Evolutionary conservation across 2,888 invertebrate species (phyloP).

Genomic region (Tortricodes alternella): DNA sequence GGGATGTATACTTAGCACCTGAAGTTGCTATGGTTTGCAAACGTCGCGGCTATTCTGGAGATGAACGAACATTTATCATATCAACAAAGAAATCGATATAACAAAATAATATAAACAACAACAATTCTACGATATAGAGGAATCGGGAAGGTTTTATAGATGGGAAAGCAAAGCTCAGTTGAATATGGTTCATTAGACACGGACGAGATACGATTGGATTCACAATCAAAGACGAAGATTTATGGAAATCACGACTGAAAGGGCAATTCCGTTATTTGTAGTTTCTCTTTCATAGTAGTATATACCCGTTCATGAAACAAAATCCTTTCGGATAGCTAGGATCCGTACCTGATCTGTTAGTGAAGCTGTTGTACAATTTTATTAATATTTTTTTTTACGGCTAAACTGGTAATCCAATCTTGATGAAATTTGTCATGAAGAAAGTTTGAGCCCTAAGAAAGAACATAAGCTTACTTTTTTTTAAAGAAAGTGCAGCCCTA

Average conservation of each 20-base stretch:
- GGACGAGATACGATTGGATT: constrained; percentile 15
- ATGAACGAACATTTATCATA: background rate
- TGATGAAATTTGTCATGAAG: too few species aligned
- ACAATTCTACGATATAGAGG: background rate
- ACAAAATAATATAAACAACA: background rate
- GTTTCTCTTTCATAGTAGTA: constrained; percentile 5
- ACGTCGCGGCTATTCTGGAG: background rate
- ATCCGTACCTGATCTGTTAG: too few species aligned
- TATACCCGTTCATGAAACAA: constrained; percentile 5
- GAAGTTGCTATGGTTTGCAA: background rate
- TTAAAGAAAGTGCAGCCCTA: too few species aligned
- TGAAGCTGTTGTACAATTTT: background rate
- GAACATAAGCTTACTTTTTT: too few species aligned
- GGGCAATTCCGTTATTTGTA: constrained; percentile 22
- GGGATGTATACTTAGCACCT: background rate
- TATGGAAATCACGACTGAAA: constrained; percentile 16
- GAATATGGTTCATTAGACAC: constrained; percentile 26
- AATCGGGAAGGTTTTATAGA: background rate
- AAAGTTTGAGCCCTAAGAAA: too few species aligned
- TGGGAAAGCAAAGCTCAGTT: background rate
- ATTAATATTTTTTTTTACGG: too few species aligned
- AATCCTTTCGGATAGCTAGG: constrained; percentile 3
- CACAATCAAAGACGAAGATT: constrained; percentile 25
- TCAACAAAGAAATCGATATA: background rate
- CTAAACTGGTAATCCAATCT: too few species aligned